Evolutionary conservation across 2,888 invertebrate species (phyloP).

Genomic region (Lepidonotus clava): DNA sequence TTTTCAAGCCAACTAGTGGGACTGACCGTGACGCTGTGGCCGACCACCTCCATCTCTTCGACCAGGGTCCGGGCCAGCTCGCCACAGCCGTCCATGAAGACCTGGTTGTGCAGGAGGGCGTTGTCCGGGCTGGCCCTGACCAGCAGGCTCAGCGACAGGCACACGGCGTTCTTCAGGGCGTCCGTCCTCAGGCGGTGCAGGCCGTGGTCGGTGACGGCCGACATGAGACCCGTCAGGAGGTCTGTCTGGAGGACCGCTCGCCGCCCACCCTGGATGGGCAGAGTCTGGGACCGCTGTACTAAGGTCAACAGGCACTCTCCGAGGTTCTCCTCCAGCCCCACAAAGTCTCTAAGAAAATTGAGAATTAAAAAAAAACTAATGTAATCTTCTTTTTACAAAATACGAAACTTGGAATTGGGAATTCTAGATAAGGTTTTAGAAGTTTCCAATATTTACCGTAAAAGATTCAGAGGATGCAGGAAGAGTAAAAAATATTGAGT

Average conservation of each 20-base stretch:
- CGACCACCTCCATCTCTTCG: not conserved
- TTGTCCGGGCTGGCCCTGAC: not conserved
- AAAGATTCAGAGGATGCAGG: no score
- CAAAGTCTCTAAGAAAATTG: constrained; percentile 34
- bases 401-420: no score
- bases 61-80: constrained; percentile 11
- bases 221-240: not conserved
- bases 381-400: no score
- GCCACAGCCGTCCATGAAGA: not conserved
- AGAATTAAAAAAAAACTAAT: no score
- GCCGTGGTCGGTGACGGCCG: constrained; percentile 7
- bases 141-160: not conserved
- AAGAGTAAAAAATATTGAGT: no score
- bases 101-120: not conserved
- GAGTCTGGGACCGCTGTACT: not conserved
- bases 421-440: no score
- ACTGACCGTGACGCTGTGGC: not conserved
- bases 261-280: not conserved
- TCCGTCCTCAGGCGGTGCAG: not conserved
- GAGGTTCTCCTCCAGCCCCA: constrained; percentile 5
- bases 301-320: not conserved
- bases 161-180: not conserved
- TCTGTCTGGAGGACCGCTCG: not conserved
- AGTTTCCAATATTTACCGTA: no score
- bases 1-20: no score